Conservation (phyloP, 30 jellyfish, hydroid and myxozoan genomes). For the Aurelia sp. region DNA sequence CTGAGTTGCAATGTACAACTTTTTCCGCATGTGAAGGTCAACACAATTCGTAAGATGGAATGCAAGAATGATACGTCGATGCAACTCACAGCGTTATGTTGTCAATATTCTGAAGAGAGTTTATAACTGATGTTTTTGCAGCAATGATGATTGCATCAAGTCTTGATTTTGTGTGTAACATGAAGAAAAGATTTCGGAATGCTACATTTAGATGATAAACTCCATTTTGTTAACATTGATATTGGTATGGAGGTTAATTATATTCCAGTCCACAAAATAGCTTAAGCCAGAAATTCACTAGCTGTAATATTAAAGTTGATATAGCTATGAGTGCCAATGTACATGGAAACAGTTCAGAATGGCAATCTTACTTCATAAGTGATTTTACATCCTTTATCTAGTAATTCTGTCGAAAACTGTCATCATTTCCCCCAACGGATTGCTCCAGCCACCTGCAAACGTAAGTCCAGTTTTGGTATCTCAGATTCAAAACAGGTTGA, state of each 20-base stretch:
- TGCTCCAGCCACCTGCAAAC: too few relatives aligned
- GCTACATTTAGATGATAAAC: neutral
- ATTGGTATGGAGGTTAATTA: neutral
- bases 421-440: too few relatives aligned
- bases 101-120: neutral
- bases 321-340: too few relatives aligned
- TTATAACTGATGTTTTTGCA: neutral
- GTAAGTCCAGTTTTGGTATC: too few relatives aligned
- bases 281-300: neutral
- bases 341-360: too few relatives aligned
- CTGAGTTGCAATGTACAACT: constrained; percentile 37
- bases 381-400: too few relatives aligned
- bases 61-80: constrained; percentile 5
- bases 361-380: too few relatives aligned
- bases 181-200: neutral
- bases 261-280: constrained; percentile 28
- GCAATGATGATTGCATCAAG: neutral
- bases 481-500: too few relatives aligned
- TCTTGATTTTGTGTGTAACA: neutral
- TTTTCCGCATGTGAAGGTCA: constrained; percentile 31
- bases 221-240: neutral
- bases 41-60: neutral
- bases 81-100: neutral
- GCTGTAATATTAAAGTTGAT: too few relatives aligned
- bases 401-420: too few relatives aligned